Conservation (phyloP, 1,140 invertebrate genomes). For the Sinonovacula constricta region DNA sequence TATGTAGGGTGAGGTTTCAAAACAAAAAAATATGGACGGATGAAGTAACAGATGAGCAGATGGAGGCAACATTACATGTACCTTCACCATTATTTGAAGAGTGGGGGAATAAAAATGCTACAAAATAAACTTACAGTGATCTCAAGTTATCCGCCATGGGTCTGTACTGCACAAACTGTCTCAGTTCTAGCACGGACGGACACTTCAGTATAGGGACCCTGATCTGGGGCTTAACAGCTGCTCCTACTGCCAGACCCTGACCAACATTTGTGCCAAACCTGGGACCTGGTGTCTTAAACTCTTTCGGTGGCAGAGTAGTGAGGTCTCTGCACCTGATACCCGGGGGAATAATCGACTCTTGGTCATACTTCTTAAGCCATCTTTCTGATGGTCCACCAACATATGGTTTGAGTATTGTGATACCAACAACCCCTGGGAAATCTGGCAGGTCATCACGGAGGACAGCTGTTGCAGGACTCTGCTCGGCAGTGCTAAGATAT, state of each 20-base stretch:
- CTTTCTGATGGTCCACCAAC: slow-evolving; percentile 67
- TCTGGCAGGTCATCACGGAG: slow-evolving; percentile 75
- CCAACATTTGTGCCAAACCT: slow-evolving; percentile 75
- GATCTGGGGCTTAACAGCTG: slow-evolving; percentile 54
- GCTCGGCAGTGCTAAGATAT: slow-evolving; percentile 70
- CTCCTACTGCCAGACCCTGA: slow-evolving; percentile 71
- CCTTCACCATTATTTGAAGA: too few species aligned
- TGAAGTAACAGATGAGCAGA: too few species aligned
- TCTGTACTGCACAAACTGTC: slow-evolving; percentile 76
- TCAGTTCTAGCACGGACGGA: slow-evolving; percentile 70
- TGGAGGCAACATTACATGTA: too few species aligned
- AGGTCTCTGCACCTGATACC: slow-evolving; percentile 76
- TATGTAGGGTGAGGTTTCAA: too few species aligned
- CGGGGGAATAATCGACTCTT: slow-evolving; percentile 74
- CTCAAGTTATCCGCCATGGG: slow-evolving; percentile 67
- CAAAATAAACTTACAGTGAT: slow-evolving; percentile 67
- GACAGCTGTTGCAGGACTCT: slow-evolving; percentile 75
- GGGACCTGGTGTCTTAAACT: slow-evolving; percentile 73
- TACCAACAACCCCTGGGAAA: slow-evolving; percentile 72
- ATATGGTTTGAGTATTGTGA: slow-evolving; percentile 75
- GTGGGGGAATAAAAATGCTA: too few species aligned
- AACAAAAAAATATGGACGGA: too few species aligned
- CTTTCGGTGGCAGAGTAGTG: slow-evolving; percentile 72
- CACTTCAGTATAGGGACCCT: slow-evolving; percentile 71
- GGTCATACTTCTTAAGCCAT: slow-evolving; percentile 76